Base-by-base conservation (phyloP, 2,888 invertebrate genomes). In the Lordiphosa andalusiaca region DNA sequence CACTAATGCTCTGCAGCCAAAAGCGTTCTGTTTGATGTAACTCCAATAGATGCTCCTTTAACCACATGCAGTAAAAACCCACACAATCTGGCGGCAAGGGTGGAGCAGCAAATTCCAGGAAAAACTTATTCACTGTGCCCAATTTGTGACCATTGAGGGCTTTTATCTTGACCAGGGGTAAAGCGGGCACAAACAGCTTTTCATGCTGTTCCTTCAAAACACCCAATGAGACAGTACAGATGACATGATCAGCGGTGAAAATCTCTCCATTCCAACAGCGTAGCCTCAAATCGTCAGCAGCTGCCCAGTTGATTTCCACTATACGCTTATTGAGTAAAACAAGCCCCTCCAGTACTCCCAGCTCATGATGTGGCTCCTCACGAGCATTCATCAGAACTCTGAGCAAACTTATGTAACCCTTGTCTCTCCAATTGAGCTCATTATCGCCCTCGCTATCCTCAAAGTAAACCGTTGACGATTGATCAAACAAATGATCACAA, bases 351-450 rank as follows among this genome's bases (percentile, higher is more conserved):
- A 89, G 71, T 4, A 78, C 3, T 0, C 89, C 88, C 41, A 69
- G 56, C 38, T 83, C 75, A 0, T 73, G 73, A 0, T 63, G 25
- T 3, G 61, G 37, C 1, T 66, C 48, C 3, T 51, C 19, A 0
- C 67, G 52, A 9, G 78, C 48, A 2, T 75, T 62, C 91, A 93
- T 90, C 66, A 96, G 89, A 42, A 95, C 80, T 73, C 94, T 92
- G 49, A 96, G 89, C 60, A 96, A 89, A 2, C 91, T 93, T 67
- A 90, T 91, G 81, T 91, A 96, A 1, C 95, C 95, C 61, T 91
- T 92, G 50, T 92, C 91, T 69, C 93, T 94, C 96, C 95, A 96
- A 83, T 93, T 92, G 1, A 94, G 89, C 71, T 93, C 86, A 10
- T 90, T 89, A 80, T 95, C 93, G 0, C 96, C 96, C 3, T 93